Evolutionary conservation across 92 coral and sea anemone genomes (phyloP), one percentile per base, ranked within the genome.

Genomic region (Parazoanthus swiftii): DNA sequence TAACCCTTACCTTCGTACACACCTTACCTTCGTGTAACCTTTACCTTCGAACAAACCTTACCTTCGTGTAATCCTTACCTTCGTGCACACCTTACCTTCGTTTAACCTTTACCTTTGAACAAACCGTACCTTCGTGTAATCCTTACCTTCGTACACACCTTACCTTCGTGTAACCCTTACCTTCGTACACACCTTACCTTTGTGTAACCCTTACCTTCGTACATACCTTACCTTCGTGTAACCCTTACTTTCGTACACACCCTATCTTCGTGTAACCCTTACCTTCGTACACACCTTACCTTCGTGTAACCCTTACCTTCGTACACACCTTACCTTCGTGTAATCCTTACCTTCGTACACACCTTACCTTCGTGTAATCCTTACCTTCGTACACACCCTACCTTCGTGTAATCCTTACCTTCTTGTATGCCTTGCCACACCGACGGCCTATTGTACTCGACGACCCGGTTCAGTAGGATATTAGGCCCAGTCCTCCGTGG

Each of bases 401-500:
- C 6, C 50, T 46, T 46, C 50, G 10, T 6, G 50, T 72, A 29
- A 37, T 4, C 15, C 79, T 71, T 33, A 80, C 79, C 63, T 86
- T 75, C 89, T 73, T 89, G 88, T 86, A 93, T 39, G 63, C 83
- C 91, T 29, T 89, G 95, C 99, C 99, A 97, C 54, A 97, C 54
- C 5, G 98, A 97, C 4, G 98, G 96, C 10, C 99, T 89, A 76
- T 89, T 85, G 81, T 97, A 97, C 21, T 82, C 96, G 2, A 94
- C 91, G 13, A 95, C 88, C 89, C 94, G 90, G 74, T 95, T 97
- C 77, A 97, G 88, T 67, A 97, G 85, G 44, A 97, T 83, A 85
- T 97, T 97, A 14, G 97, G 94, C 0, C 99, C 99, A 85, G 93
- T 90, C 78, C 98, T 90, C 46, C 94, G 93, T 2, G 99, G 98